A percentile compares a stretch with the other conserved stretches of the same genome.
Conservation (phyloP, 2,113 vertebrate species). For the Dunckerocampus dactyliophorus region DNA sequence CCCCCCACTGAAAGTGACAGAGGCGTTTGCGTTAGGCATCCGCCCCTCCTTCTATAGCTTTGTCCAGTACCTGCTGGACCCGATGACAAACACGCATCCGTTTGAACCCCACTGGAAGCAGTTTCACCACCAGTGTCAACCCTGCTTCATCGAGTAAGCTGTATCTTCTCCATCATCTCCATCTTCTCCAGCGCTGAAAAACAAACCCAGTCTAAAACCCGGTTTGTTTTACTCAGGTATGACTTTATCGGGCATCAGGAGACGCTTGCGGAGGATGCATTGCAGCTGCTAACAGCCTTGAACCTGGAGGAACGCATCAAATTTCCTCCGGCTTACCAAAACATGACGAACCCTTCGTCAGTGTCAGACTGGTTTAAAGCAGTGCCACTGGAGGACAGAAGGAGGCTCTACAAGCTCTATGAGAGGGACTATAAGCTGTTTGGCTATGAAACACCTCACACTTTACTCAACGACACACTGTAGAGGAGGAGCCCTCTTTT, state of each 20-base stretch:
- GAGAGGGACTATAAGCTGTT: slow-evolving; percentile 37
- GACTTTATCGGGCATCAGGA: slow-evolving; percentile 53
- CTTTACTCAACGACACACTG: neutral
- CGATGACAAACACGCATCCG: neutral
- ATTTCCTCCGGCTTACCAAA: slow-evolving; percentile 25
- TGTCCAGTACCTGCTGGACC: slow-evolving; percentile 40
- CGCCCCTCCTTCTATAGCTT: slow-evolving; percentile 30
- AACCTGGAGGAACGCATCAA: slow-evolving; percentile 2
- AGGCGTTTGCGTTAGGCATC: neutral
- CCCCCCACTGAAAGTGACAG: neutral
- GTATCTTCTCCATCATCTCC: neutral
- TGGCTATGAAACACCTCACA: slow-evolving; percentile 32
- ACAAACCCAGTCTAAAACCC: neutral
- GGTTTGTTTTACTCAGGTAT: slow-evolving; percentile 23
- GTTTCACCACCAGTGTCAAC: slow-evolving; percentile 36
- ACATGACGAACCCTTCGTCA: neutral
- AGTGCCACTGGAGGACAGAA: slow-evolving; percentile 38
- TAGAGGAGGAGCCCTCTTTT: too few species aligned
- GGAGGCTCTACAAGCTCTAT: slow-evolving; percentile 34
- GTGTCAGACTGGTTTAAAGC: slow-evolving; percentile 11
- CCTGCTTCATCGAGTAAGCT: slow-evolving; percentile 44
- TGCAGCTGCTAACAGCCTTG: slow-evolving; percentile 23
- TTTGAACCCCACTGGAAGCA: slow-evolving; percentile 50
- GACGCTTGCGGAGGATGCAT: slow-evolving; percentile 29
- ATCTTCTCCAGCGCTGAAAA: neutral